Evolutionary conservation across 2,113 vertebrate species (phyloP).

Genomic region (Pseudolaguvia tuberculata): DNA sequence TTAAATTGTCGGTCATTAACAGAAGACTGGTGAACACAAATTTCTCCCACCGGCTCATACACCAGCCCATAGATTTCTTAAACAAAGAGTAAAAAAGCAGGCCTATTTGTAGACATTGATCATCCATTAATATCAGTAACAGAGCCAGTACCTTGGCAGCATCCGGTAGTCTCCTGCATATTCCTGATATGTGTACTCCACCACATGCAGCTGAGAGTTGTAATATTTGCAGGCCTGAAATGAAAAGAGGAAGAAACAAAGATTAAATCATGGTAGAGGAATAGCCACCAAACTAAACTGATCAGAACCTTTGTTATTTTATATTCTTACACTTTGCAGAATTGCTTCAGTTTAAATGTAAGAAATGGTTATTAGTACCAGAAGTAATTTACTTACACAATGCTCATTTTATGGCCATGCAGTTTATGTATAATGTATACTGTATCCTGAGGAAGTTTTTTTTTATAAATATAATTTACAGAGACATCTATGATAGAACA

Average conservation of each 20-base stretch:
- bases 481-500: too few species aligned
- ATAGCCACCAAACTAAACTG: background rate
- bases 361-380: background rate
- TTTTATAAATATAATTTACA: too few species aligned
- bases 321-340: background rate
- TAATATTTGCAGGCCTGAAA: constrained; percentile 92
- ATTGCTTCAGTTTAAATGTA: background rate
- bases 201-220: constrained; percentile 85
- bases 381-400: background rate
- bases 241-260: constrained; percentile 35
- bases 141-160: constrained; percentile 80
- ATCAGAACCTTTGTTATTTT: background rate
- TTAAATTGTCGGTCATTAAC: too few species aligned
- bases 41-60: too few species aligned
- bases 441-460: too few species aligned
- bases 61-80: background rate
- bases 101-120: background rate
- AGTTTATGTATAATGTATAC: background rate
- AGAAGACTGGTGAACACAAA: too few species aligned
- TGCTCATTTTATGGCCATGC: background rate
- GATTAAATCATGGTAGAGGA: background rate
- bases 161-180: constrained; percentile 90
- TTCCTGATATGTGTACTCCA: constrained; percentile 89
- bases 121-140: background rate
- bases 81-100: background rate